Evolutionary conservation across 2,797 vertebrate genomes (phyloP).

Genomic region (Neostethus bicornis): DNA sequence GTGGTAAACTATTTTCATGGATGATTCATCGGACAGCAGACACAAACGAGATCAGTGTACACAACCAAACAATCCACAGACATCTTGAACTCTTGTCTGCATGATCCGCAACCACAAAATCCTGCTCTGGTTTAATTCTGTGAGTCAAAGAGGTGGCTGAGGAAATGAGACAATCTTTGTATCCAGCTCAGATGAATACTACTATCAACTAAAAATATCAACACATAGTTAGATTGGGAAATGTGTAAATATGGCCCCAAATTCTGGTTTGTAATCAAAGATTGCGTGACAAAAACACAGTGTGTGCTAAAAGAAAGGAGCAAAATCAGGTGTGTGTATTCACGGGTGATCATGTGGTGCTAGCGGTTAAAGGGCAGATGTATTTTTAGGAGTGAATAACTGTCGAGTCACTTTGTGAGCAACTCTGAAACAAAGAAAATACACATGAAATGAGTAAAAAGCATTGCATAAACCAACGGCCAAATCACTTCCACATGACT

Average conservation of each 20-base stretch:
- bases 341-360: no score
- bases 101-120: constrained; percentile 33
- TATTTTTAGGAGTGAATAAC: constrained; percentile 69
- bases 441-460: constrained; percentile 27
- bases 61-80: constrained; percentile 23
- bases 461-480: constrained; percentile 24
- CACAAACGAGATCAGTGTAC: constrained; percentile 5
- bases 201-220: constrained; percentile 3
- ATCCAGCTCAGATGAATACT: constrained; percentile 8
- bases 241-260: constrained; percentile 5
- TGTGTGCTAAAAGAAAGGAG: constrained; percentile 8
- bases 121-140: constrained; percentile 1
- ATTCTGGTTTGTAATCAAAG: neutral
- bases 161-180: constrained; percentile 4
- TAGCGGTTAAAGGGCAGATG: neutral
- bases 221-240: constrained; percentile 15
- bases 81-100: constrained; percentile 42
- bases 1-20: constrained; percentile 26
- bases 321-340: neutral
- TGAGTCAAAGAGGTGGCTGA: constrained; percentile 15
- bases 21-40: constrained; percentile 48
- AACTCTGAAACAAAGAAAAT: constrained; percentile 49
- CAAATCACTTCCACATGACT: constrained; percentile 70
- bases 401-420: constrained; percentile 55
- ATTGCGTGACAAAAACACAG: neutral